Evolutionary conservation across 2,113 vertebrate species (phyloP), one percentile per base, ranked within the genome.

Genomic region (Lutjanus erythropterus): DNA sequence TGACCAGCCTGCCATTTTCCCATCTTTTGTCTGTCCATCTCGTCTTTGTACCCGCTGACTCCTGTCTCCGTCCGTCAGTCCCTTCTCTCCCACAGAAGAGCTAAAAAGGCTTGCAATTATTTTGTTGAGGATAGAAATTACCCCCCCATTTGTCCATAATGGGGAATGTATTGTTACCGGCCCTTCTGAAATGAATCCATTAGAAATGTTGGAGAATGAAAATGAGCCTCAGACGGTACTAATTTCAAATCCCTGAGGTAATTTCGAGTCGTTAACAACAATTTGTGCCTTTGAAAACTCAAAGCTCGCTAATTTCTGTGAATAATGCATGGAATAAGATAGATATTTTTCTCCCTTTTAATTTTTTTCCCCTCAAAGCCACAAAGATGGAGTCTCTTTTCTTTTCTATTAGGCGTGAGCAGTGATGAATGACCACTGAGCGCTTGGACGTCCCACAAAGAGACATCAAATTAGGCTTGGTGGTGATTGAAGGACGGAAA

Each of bases 141-240:
- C 25, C 62, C 65, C 2, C 33, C 82, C 73, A 84, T 88, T 83
- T 78, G 74, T 75, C 65, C 60, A 2, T 86, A 85, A 89, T 85
- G 53, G 71, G 14, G 49, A 18, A 59, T 1, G 66, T 60, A 75
- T 86, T 86, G 87, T 86, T 69, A 52, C 46, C 7, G 31, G 65
- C 52, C 69, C 55, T 31, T 74, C 67, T 89, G 71, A 87, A 88
- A 83, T 90, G 76, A 89, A 85, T 88, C 85, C 81, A 86, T 92
- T 83, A 88, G 78, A 81, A 80, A 78, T 72, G 78, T 64, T 58
- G 70, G 78, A 70, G 76, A 83, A 81, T 3, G 11, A 81, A 76
- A 85, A 87, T 72, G 68, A 81, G 84, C 76, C 71, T 85, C 79
- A 69, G 67, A 81, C 78, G 64, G 27, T 9, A 0, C 84, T 84